phyloP scores from a whole-genome alignment of 1,140 invertebrate species.

The Caenorhabditis elegans region WBcel235 BX284605.5:9024501-9025000 shows the following conservation, averaged over 20 bases:
- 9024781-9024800: neutral
- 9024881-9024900: neutral
- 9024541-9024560: conserved; percentile 28
- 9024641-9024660: neutral
- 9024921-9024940: neutral
- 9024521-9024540: conserved; percentile 25
- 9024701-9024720: conserved; percentile 27
- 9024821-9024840: too few relatives aligned
- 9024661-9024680: neutral
- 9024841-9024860: too few relatives aligned
- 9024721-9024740: neutral
- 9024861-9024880: too few relatives aligned
- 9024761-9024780: conserved; percentile 33
- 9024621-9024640: conserved; percentile 31
- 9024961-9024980: too few relatives aligned
- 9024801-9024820: too few relatives aligned
- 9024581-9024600: neutral
- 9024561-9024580: neutral
- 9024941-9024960: neutral
- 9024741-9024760: conserved; percentile 19
- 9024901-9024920: neutral
- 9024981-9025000: too few relatives aligned
- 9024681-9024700: conserved; percentile 24
- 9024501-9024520: neutral
- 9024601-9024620: conserved; percentile 19